Percentiles rank a stretch among this genome's conserved stretches.
Evolutionary conservation across 2,113 vertebrate species (phyloP).

Genomic region (Cyprinus carpio): DNA sequence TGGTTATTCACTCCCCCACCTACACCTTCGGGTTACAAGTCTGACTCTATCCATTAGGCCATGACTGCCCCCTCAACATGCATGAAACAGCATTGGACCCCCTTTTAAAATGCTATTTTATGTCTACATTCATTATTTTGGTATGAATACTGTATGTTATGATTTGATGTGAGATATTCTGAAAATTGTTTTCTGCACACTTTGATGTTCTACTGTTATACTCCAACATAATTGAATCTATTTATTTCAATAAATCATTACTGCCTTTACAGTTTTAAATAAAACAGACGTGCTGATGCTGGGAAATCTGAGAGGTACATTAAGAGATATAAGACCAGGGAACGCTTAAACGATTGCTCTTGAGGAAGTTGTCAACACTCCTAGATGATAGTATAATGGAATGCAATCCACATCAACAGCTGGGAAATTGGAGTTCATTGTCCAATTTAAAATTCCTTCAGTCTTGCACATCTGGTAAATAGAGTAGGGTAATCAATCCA

Average conservation of each 20-base stretch:
- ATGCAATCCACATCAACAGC: constrained; percentile 66
- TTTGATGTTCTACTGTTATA: not conserved
- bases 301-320: not conserved
- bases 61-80: no score
- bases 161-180: not conserved
- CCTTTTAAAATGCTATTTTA: not conserved
- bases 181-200: not conserved
- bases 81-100: no score
- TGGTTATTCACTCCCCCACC: no score
- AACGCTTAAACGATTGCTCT: not conserved
- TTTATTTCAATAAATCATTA: constrained; percentile 55
- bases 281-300: constrained; percentile 56
- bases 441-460: constrained; percentile 58
- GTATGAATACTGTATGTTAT: no score
- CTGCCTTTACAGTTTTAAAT: constrained; percentile 75
- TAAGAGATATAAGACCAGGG: not conserved
- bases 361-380: constrained; percentile 42
- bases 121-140: constrained; percentile 1
- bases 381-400: constrained; percentile 62
- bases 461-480: constrained; percentile 42
- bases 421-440: constrained; percentile 55
- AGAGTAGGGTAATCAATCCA: constrained; percentile 50
- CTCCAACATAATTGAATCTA: not conserved
- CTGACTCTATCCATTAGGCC: no score
- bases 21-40: no score